Percentiles rank a stretch among this genome's conserved stretches.
These are phyloP conservation scores for Schizaphis graminum DNA, from an alignment of 2,888 invertebrate genomes.

Conservation along the genomic window DNA sequence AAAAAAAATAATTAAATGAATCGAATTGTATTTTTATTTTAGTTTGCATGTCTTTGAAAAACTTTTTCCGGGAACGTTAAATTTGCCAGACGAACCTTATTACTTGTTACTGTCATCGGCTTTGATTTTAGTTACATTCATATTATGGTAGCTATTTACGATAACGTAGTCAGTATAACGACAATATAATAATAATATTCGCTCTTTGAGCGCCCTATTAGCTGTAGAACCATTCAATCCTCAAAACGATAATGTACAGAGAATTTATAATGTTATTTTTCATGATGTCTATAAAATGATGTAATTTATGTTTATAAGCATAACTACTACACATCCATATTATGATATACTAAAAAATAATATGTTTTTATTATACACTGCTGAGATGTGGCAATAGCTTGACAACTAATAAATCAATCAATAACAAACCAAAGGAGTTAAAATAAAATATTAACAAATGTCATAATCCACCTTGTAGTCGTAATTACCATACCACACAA, in stretches of 20 bases:
- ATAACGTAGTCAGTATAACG: neutral
- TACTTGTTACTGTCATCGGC: neutral
- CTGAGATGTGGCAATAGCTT: neutral
- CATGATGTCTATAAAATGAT: neutral
- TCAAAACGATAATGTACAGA: neutral
- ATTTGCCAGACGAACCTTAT: neutral
- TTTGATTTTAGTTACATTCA: neutral
- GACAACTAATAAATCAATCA: neutral
- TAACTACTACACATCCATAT: too few relatives aligned
- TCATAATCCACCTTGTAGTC: neutral
- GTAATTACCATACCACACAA: neutral
- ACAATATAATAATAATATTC: neutral
- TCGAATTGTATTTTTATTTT: neutral
- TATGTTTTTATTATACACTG: neutral
- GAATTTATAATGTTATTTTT: neutral
- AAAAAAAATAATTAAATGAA: neutral
- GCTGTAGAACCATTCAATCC: neutral
- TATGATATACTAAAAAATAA: neutral
- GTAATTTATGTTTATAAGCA: neutral
- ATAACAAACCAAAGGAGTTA: neutral
- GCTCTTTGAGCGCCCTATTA: neutral
- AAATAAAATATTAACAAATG: neutral
- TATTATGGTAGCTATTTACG: neutral
- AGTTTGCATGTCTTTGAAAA: neutral
- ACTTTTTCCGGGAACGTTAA: neutral